Evolutionary conservation across 2,113 vertebrate species (phyloP).

Genomic region (Pseudonaja textilis): DNA sequence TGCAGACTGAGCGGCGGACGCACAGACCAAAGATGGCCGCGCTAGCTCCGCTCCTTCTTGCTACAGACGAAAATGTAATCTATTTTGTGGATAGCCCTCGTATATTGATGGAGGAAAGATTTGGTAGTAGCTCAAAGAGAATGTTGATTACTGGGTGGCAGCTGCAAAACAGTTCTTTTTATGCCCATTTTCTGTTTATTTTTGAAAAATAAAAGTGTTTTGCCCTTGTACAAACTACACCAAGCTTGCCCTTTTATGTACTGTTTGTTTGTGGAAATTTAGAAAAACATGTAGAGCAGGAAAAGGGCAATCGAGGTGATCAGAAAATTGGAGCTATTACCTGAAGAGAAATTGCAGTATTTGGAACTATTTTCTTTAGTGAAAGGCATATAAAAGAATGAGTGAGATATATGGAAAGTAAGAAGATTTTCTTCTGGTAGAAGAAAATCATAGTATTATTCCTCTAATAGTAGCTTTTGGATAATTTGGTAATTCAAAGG

Average conservation of each 20-base stretch:
- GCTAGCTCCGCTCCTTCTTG: no score
- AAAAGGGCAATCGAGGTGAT: not conserved
- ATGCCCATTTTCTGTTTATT: not conserved
- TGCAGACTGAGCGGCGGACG: no score
- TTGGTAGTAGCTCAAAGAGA: not conserved
- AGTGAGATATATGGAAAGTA: not conserved
- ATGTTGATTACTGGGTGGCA: not conserved
- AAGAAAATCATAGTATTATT: not conserved
- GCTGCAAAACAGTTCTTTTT: not conserved
- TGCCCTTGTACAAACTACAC: not conserved
- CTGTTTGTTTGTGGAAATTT: not conserved
- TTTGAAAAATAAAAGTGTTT: not conserved
- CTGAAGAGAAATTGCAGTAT: not conserved
- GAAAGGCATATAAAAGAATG: not conserved
- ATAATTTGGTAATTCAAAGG: not conserved
- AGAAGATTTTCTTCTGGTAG: not conserved
- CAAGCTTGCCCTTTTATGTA: not conserved
- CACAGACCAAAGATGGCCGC: no score
- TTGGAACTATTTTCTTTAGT: not conserved
- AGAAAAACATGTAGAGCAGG: not conserved
- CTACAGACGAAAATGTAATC: no score
- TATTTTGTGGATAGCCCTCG: no score
- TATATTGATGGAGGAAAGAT: not conserved
- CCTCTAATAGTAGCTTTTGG: not conserved
- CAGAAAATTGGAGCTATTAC: not conserved